phyloP scores from a whole-genome alignment of 2,797 vertebrate species.

The Enteromius thamalakanensis region DNA sequence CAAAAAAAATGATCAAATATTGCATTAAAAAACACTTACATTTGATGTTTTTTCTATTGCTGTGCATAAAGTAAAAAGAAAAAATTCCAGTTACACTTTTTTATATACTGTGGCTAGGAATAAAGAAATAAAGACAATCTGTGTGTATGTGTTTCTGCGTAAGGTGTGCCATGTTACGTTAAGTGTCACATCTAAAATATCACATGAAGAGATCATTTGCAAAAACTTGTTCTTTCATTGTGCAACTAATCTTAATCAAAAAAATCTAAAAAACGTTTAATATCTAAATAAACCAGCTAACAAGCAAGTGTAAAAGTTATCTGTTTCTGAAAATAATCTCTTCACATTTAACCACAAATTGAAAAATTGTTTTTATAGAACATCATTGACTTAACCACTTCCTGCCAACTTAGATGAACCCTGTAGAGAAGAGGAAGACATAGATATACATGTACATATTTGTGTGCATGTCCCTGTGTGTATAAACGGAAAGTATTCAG shows the following conservation, averaged over 20 bases:
- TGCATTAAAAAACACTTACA: background rate
- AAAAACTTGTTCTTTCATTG: no score
- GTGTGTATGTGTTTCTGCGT: background rate
- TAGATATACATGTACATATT: background rate
- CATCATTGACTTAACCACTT: background rate
- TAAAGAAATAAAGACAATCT: background rate
- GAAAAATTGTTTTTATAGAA: constrained; percentile 6
- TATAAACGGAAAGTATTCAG: no score
- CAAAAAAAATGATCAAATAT: background rate
- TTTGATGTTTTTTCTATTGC: background rate
- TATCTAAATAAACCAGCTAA: no score
- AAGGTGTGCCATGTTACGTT: no score
- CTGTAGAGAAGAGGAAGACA: background rate
- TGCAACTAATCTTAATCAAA: no score
- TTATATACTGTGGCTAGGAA: background rate
- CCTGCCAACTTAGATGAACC: background rate
- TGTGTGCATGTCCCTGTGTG: background rate
- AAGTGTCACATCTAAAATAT: background rate
- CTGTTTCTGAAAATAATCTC: no score
- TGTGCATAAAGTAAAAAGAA: background rate
- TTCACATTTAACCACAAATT: background rate
- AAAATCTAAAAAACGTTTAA: no score
- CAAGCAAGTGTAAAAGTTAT: no score
- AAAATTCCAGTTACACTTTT: background rate
- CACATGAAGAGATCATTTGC: no score